phyloP scores from a whole-genome alignment of 2,888 invertebrate species.

The Limnephilus marmoratus region DNA sequence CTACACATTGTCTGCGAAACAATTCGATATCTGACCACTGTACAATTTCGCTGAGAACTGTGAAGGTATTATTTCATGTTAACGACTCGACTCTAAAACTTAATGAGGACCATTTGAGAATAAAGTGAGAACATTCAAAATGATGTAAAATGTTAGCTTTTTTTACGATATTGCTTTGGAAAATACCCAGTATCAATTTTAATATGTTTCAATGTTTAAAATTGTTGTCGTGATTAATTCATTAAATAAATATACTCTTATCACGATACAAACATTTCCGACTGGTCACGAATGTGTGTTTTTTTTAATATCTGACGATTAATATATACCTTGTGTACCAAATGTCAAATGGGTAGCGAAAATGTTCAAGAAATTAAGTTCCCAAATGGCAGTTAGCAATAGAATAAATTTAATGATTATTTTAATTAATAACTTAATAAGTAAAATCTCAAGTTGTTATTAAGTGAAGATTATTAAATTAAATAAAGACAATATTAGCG shows the following conservation, averaged over 20 bases:
- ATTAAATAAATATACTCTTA: not conserved
- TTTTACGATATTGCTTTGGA: not conserved
- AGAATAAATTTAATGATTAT: too few relatives aligned
- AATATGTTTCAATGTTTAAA: not conserved
- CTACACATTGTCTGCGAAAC: not conserved
- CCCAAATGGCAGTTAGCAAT: too few relatives aligned
- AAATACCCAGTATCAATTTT: not conserved
- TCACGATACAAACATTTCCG: not conserved
- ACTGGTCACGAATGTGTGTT: not conserved
- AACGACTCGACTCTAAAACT: constrained; percentile 2
- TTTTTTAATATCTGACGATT: not conserved
- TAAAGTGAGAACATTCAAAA: not conserved
- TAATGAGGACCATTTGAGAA: not conserved
- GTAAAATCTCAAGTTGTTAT: too few relatives aligned
- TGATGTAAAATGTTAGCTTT: not conserved
- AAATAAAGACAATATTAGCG: too few relatives aligned
- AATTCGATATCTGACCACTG: constrained; percentile 12
- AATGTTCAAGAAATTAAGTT: too few relatives aligned
- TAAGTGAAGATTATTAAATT: too few relatives aligned
- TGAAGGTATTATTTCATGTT: constrained; percentile 3
- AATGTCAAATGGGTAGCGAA: not conserved
- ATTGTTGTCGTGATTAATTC: not conserved
- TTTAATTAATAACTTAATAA: too few relatives aligned
- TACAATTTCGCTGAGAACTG: not conserved
- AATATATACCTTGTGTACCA: not conserved